A percentile compares a stretch with the other conserved stretches of the same genome.
Evolutionary conservation across 2,797 vertebrate species (phyloP).

Genomic region (Cirrhinus molitorella): DNA sequence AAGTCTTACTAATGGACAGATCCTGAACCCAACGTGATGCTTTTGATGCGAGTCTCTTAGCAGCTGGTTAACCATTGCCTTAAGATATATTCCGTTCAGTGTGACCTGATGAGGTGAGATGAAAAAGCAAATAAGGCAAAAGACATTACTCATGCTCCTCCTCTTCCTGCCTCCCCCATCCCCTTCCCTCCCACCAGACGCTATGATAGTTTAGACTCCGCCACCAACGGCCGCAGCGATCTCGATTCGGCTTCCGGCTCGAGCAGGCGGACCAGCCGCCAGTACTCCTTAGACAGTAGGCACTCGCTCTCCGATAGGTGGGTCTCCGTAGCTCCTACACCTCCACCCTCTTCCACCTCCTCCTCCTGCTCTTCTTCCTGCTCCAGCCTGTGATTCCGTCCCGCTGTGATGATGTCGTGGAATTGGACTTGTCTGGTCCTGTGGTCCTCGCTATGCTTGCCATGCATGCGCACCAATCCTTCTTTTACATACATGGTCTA

Average conservation of each 20-base stretch:
- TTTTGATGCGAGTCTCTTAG: conserved; percentile 58
- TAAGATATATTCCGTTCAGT: conserved; percentile 36
- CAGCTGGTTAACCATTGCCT: conserved; percentile 58
- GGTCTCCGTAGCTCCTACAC: conserved; percentile 72
- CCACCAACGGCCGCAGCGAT: conserved; percentile 92
- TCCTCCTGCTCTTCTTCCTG: conserved; percentile 70
- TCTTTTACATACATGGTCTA: conserved; percentile 59
- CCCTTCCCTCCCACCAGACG: conserved; percentile 85
- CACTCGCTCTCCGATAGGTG: conserved; percentile 92
- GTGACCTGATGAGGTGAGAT: conserved; percentile 56
- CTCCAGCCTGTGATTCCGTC: conserved; percentile 85
- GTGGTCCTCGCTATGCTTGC: conserved; percentile 84
- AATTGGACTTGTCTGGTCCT: conserved; percentile 82
- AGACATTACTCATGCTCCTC: conserved; percentile 81
- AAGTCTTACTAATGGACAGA: conserved; percentile 9
- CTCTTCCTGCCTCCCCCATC: conserved; percentile 81
- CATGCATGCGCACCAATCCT: conserved; percentile 82
- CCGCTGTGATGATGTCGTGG: conserved; percentile 80
- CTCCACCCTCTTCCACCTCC: conserved; percentile 48
- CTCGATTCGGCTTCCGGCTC: conserved; percentile 94
- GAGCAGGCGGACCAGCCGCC: conserved; percentile 90
- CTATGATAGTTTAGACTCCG: conserved; percentile 94
- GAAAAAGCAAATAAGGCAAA: conserved; percentile 63
- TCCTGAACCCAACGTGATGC: conserved; percentile 22
- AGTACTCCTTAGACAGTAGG: conserved; percentile 95